Base-by-base conservation (phyloP, 2,888 invertebrate species). In the Pemphredon lugubris region DNA sequence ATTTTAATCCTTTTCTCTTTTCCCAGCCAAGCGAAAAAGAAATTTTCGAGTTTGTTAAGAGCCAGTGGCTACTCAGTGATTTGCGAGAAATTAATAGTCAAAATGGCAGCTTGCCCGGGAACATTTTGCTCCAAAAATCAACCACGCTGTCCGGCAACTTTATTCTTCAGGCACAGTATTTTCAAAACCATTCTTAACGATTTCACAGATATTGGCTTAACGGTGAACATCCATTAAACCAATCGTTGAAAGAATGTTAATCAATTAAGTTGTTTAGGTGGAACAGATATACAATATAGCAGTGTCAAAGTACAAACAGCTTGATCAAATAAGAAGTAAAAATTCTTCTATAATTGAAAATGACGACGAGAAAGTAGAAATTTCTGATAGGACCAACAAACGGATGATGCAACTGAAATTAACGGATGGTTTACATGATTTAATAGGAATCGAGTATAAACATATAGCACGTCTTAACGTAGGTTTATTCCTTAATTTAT, bases 391-490 rank as follows among this genome's bases (percentile, higher is more conserved):
- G 84, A 91, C 87, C 86, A 88, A 90, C 86, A 92, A 89, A 85
- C 92, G 96, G 83, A 94, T 95, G 92, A 90, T 96, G 69, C 92
- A 94, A 84, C 84, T 96, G 57, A 91, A 91, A 65, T 86, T 96
- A 73, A 95, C 95, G 2, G 96, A 96, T 91, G 96, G 96, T 11
- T 90, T 92, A 0, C 94, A 94, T 87, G 91, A 93, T 75, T 87
- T 96, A 34, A 90, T 91, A 58, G 96, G 92, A 0, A 93, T 96
- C 84, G 96, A 96, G 87, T 94, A 94, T 84, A 92, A 90, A 77
- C 92, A 92, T 0, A 92, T 94, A 89, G 87, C 91, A 51, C 91
- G 91, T 75, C 87, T 94, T 26, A 92, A 91, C 82, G 91, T 92
- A 81, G 2, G 42, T 16, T 13, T 21, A 90, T 92, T 55, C n/a